Evolutionary conservation across 1,140 invertebrate genomes (phyloP).

Genomic region (Mycetomoellerius zeteki): DNA sequence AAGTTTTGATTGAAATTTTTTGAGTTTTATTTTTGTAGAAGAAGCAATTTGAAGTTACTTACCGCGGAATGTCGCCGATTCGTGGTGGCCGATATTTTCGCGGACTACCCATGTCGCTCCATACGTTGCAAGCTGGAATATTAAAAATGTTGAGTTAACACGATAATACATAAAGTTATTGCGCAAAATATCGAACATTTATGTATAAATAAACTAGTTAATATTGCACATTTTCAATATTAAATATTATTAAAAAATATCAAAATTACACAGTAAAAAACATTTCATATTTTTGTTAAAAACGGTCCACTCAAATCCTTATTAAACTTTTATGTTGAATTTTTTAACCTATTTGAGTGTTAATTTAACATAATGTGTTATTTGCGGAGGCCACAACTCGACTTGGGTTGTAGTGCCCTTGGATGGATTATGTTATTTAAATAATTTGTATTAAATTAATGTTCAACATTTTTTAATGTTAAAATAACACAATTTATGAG

Average conservation of each 20-base stretch:
- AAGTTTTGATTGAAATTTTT: background rate
- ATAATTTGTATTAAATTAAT: too few relatives aligned
- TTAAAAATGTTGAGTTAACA: background rate
- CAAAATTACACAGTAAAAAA: background rate
- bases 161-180: background rate
- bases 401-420: too few relatives aligned
- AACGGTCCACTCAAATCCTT: too few relatives aligned
- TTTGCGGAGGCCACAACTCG: too few relatives aligned
- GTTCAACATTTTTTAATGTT: too few relatives aligned
- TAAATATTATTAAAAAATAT: slow-evolving; percentile 10
- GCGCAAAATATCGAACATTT: background rate
- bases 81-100: slow-evolving; percentile 80
- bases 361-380: too few relatives aligned
- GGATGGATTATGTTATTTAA: too few relatives aligned
- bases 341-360: too few relatives aligned
- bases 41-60: slow-evolving; percentile 65
- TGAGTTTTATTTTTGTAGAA: slow-evolving; percentile 16
- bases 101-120: slow-evolving; percentile 75
- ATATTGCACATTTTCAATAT: background rate
- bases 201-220: background rate
- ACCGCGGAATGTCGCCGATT: slow-evolving; percentile 83
- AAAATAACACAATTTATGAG: too few relatives aligned
- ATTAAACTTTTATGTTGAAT: too few relatives aligned
- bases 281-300: too few relatives aligned
- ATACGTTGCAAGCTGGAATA: slow-evolving; percentile 79